A percentile compares a stretch with the other conserved stretches of the same genome.
phyloP scores from a whole-genome alignment of 2,797 vertebrate species.

The Pampus argenteus region DNA sequence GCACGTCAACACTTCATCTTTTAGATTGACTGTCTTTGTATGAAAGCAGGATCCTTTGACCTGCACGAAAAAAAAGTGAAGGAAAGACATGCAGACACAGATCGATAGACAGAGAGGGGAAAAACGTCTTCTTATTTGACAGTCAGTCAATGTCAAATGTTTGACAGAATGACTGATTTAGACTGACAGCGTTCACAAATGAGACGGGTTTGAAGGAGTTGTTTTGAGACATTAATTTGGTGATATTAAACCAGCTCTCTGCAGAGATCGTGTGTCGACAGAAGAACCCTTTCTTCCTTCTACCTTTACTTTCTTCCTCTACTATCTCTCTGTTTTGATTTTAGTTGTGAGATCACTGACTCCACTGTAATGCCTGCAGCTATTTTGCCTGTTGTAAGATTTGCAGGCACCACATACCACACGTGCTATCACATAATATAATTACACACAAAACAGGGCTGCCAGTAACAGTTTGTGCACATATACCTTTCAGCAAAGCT shows the following conservation, averaged over 20 bases:
- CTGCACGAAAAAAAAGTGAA: conserved; percentile 35
- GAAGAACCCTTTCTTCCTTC: neutral
- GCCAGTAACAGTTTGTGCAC: conserved; percentile 8
- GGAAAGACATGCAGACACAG: conserved; percentile 23
- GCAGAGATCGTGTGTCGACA: neutral
- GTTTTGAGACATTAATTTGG: conserved; percentile 36
- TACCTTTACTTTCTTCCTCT: neutral
- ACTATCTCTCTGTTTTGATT: conserved; percentile 24
- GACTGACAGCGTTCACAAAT: conserved; percentile 32
- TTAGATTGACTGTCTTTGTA: conserved; percentile 42
- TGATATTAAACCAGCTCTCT: conserved; percentile 20
- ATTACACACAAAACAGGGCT: conserved; percentile 5
- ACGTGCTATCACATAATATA: neutral
- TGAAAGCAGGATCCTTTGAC: conserved; percentile 26
- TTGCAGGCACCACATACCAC: neutral
- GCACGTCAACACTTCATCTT: conserved; percentile 36
- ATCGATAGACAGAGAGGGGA: conserved; percentile 46
- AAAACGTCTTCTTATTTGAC: conserved; percentile 68
- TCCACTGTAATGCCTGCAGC: neutral
- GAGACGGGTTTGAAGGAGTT: conserved; percentile 13
- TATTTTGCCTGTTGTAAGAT: neutral
- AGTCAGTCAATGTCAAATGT: conserved; percentile 58
- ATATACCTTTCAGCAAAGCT: conserved; percentile 39
- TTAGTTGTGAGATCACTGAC: neutral
- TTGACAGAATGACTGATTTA: conserved; percentile 27